Conservation (phyloP, 2,113 vertebrate species). For the Carettochelys insculpta region DNA sequence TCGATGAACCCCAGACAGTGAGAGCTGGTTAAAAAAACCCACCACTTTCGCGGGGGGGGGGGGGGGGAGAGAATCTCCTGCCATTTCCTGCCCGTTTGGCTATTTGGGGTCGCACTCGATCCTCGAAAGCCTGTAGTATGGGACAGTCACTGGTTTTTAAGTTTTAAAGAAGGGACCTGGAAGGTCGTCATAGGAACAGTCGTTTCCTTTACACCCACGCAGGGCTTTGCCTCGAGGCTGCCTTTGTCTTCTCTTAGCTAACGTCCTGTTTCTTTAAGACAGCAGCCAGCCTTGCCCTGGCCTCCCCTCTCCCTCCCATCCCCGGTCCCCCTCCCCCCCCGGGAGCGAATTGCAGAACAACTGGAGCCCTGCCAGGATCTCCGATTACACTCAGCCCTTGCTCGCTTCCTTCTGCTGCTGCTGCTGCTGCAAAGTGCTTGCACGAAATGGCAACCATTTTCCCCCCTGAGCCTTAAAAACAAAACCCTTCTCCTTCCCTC, state of each 20-base stretch:
- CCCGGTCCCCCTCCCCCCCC: not conserved
- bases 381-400: not conserved
- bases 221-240: not conserved
- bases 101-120: not conserved
- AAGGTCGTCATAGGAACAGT: not conserved
- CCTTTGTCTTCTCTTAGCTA: not conserved
- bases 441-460: constrained; percentile 58
- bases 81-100: not conserved
- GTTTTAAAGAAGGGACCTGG: not conserved
- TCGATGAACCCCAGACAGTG: not conserved
- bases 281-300: not conserved
- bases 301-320: not conserved
- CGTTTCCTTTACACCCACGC: not conserved
- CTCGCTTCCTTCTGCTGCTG: constrained; percentile 8
- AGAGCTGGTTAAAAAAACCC: not conserved
- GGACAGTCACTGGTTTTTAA: not conserved
- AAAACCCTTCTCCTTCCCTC: not conserved
- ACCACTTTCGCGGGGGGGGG: not conserved
- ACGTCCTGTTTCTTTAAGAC: not conserved
- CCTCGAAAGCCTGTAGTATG: not conserved
- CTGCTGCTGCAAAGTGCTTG: constrained; percentile 43
- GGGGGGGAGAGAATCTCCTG: not conserved
- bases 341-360: not conserved
- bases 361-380: not conserved
- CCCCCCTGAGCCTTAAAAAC: not conserved